Base-by-base conservation (phyloP, 2,113 vertebrate species). In the Mellivora capensis region DNA sequence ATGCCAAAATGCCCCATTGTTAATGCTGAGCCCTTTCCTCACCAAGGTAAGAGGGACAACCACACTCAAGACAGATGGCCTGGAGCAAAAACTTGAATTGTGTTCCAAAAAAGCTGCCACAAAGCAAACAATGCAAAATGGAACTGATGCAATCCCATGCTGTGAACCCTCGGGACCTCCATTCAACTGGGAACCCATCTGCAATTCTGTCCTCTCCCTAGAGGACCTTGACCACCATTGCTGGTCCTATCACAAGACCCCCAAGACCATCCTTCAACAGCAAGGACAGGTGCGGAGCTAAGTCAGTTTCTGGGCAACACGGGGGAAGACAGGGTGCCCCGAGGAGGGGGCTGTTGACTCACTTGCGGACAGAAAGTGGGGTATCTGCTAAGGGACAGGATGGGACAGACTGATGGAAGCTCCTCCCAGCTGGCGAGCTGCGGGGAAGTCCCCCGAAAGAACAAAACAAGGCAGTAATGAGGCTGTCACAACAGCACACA, bases 391-490 rank as follows among this genome's bases (percentile, higher is more conserved):
- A 69, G 57, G 27, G 76, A 77, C 44, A 31, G 25, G 37, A 39
- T 1, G 42, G 74, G 49, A 34, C 29, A 49, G 85, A 23, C 37
- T 11, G 69, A 47, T 0, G 59, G 59, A 3, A 69, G 71, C 12
- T 49, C 52, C 67, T 74, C 88, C 29, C 54, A 74, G 87, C 86
- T 17, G 59, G 3, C 7, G 23, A 81, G 44, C 86, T 39, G 17
- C 4, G 37, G 54, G n/a, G 47, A 25, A 81, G 81, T 47, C 71
- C 95, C 93, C 91, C n/a, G 42, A 91, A 90, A 97, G 89, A 89
- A 47, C 62, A 67, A 54, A 76, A 54, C 25, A 44, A 95, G 82
- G 84, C 47, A 20, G 18, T 69, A 71, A 90, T 76, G 39, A 89
- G 80, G 61, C 37, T 59, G 89, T 86, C 47, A 27, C 61, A 67